Evolutionary conservation across 2,113 vertebrate species (phyloP).

Genomic region (Pogona vitticeps): DNA sequence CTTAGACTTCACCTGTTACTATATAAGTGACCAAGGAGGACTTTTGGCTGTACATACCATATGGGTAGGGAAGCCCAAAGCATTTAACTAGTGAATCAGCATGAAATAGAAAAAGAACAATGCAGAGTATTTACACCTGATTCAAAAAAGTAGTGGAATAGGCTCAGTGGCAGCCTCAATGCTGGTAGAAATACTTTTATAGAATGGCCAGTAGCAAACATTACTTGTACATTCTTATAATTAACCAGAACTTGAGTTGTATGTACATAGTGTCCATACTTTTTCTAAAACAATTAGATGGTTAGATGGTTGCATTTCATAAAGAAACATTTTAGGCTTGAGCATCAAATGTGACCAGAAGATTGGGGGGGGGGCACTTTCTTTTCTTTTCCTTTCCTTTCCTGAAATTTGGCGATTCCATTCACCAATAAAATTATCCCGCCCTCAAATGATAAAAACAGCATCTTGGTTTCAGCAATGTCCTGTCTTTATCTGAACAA

Average conservation of each 20-base stretch:
- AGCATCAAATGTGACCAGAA: not conserved
- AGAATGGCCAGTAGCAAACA: not conserved
- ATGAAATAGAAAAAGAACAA: not conserved
- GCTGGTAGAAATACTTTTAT: not conserved
- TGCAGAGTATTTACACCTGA: not conserved
- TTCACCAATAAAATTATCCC: not conserved
- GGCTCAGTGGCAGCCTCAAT: not conserved
- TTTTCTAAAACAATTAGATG: not conserved
- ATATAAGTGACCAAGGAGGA: not conserved
- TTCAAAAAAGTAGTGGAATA: not conserved
- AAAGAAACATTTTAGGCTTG: not conserved
- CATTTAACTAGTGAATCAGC: not conserved
- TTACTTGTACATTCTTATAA: not conserved
- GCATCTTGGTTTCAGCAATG: not conserved
- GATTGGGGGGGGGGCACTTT: not conserved
- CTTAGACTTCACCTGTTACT: not conserved
- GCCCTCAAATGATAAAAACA: not conserved
- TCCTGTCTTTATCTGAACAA: not conserved
- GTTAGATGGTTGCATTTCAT: not conserved
- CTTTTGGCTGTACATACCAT: not conserved
- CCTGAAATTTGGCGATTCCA: not conserved
- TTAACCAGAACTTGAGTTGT: not conserved
- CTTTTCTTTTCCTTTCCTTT: not conserved
- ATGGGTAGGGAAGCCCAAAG: not conserved
- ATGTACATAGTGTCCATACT: not conserved